A percentile compares a stretch with the other conserved stretches of the same genome.
Evolutionary conservation across 2,888 invertebrate genomes (phyloP).

Genomic region (Alitta virens): DNA sequence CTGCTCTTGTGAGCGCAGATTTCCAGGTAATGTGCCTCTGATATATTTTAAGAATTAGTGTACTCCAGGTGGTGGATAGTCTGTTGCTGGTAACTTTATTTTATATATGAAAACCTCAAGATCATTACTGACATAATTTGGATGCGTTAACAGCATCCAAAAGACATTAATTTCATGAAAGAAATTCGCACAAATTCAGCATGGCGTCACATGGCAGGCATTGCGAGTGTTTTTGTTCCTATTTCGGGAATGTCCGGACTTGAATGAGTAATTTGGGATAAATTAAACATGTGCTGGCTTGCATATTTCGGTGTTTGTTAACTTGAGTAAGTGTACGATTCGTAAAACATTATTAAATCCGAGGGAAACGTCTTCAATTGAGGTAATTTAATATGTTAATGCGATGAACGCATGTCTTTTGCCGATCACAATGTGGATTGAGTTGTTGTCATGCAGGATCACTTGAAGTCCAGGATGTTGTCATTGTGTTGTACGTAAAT

Average conservation of each 20-base stretch:
- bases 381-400: slow-evolving; percentile 20
- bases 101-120: no score
- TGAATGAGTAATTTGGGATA: neutral
- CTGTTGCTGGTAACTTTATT: no score
- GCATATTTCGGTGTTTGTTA: no score
- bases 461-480: no score
- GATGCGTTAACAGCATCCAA: no score
- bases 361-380: neutral
- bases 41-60: neutral
- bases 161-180: no score
- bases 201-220: slow-evolving; percentile 23
- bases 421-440: no score
- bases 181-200: slow-evolving; percentile 12
- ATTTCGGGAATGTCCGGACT: slow-evolving; percentile 12
- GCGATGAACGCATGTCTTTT: slow-evolving; percentile 1
- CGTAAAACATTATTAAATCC: no score
- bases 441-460: no score
- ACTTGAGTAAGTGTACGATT: no score
- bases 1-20: slow-evolving; percentile 23
- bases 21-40: slow-evolving; percentile 19
- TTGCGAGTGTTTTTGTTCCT: slow-evolving; percentile 18
- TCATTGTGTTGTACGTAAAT: no score
- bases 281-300: neutral
- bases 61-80: neutral
- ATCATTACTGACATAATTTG: no score